phyloP scores from a whole-genome alignment of 2,113 vertebrate genomes.

The Penelope pileata region DNA sequence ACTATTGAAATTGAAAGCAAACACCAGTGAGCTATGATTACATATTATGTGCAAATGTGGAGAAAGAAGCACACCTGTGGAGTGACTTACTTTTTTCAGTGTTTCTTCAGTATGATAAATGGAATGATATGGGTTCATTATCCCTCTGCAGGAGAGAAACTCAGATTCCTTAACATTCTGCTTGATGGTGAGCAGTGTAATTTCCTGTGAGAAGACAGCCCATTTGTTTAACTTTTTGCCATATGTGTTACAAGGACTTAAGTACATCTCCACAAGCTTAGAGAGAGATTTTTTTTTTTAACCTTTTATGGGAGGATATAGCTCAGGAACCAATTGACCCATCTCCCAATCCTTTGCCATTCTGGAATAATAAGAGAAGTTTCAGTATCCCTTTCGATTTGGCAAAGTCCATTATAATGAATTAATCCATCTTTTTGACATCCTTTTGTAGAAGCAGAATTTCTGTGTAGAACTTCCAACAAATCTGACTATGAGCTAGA shows the following conservation, averaged over 20 bases:
- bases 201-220: conserved; percentile 54
- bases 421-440: background rate
- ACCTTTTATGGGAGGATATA: background rate
- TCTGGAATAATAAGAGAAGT: background rate
- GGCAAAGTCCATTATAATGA: background rate
- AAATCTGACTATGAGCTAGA: background rate
- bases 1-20: background rate
- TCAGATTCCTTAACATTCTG: conserved; percentile 27
- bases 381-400: conserved; percentile 4
- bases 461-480: background rate
- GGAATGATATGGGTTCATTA: conserved; percentile 53
- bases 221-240: conserved; percentile 57
- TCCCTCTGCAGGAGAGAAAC: conserved; percentile 46
- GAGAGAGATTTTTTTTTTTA: background rate
- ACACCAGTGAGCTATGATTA: background rate
- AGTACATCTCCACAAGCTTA: background rate
- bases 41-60: background rate
- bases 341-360: background rate
- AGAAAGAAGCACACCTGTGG: conserved; percentile 32
- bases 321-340: background rate
- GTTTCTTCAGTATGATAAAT: conserved; percentile 31
- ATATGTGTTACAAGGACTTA: background rate
- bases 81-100: conserved; percentile 22
- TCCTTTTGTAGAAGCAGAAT: background rate
- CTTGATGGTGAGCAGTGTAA: conserved; percentile 43